Base-by-base conservation (phyloP, 2,888 invertebrate species). In the Chloroclysta siterata region DNA sequence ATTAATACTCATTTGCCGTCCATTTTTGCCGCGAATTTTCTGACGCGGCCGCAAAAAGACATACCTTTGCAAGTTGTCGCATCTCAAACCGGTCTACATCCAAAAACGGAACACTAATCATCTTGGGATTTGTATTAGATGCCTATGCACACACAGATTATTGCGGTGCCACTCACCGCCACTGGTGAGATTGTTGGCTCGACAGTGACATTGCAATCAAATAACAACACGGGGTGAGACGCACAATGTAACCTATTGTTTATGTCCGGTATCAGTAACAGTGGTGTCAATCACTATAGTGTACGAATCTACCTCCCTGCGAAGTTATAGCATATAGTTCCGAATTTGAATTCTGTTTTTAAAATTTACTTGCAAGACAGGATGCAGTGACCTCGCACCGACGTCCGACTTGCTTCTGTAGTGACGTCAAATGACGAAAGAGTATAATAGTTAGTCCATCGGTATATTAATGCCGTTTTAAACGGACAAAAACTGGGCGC, bases 1-100 rank as follows among this genome's bases (percentile, higher is more conserved):
- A 92, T 92, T 91, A 93, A 92, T 92, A 88, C 90, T 90, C 90
- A 90, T 93, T 91, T 89, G 84, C 85, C 80, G 87, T 83, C 82
- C 88, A 86, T 87, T 89, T 90, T 89, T 86, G 85, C 83, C 84
- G 82, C 87, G 80, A 80, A 84, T 82, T 82, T 82, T 81, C 85
- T 81, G 82, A 80, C 78, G 79, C 78, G 74, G 48, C 56, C 69
- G 76, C 83, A 91, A 89, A 87, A 89, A 80, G 73, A 71, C 77
- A 66, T 64, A 52, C 66, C 66, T 36, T 15, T 33, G 61, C 72
- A 84, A 81, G 83, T 83, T 84, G 78, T 73, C 72, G 70, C 33
- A 14, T 44, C 77, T 70, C 68, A 70, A 69, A 72, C 76, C 77
- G 74, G 77, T 72, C 72, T 72, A 75, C 68, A 74, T 84, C 88